These are phyloP conservation scores for Porites rus DNA, from an alignment of 92 coral and sea anemone genomes.

Conservation along the genomic window DNA sequence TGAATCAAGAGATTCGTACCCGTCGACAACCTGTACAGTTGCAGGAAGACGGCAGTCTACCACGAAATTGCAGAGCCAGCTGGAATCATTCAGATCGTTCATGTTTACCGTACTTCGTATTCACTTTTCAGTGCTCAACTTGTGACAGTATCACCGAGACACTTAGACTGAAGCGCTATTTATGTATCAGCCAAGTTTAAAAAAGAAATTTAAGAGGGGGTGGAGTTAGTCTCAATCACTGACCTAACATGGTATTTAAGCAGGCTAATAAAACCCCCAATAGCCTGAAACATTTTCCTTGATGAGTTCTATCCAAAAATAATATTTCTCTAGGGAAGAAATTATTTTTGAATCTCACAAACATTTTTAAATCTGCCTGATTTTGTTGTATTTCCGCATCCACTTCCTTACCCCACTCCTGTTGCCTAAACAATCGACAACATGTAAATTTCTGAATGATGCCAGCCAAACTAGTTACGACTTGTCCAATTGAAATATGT, in stretches of 20 bases:
- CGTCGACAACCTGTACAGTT: conserved; percentile 24
- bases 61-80: conserved; percentile 17
- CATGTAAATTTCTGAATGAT: no score
- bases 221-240: neutral
- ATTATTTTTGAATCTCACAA: no score
- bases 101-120: neutral
- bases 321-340: neutral
- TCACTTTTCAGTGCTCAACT: no score
- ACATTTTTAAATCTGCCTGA: no score
- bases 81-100: neutral
- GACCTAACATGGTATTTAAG: neutral
- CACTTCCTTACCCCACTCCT: neutral
- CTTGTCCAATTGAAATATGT: no score
- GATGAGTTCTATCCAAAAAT: neutral
- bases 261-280: neutral
- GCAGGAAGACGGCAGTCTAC: conserved; percentile 13
- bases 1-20: conserved; percentile 18
- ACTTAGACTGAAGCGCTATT: no score
- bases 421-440: no score
- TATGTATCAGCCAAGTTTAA: neutral
- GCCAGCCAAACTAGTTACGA: no score
- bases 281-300: neutral
- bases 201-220: neutral
- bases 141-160: no score
- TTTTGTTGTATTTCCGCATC: neutral